These are phyloP conservation scores for Hypselothyrea guttata DNA, from an alignment of 2,888 invertebrate species.

Conservation along the genomic window DNA sequence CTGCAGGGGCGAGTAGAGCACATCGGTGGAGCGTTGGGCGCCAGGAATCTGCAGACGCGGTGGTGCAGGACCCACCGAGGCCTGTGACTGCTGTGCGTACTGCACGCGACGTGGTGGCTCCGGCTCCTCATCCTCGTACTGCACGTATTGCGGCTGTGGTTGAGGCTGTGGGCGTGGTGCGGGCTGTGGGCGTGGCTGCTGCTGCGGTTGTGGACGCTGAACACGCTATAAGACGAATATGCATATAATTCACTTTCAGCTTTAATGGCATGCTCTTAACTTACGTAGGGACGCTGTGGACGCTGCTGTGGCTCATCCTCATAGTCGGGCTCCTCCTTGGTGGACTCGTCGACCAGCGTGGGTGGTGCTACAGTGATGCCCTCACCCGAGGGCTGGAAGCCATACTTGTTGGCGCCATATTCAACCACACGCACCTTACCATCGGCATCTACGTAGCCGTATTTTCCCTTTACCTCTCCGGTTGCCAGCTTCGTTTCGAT, in stretches of 20 bases:
- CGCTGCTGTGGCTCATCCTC: constrained; percentile 80
- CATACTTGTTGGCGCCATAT: constrained; percentile 93
- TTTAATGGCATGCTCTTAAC: constrained; percentile 10
- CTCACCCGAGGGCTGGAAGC: constrained; percentile 93
- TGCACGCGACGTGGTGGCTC: constrained; percentile 78
- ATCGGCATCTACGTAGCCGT: constrained; percentile 93
- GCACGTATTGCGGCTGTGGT: constrained; percentile 78
- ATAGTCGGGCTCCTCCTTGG: constrained; percentile 82
- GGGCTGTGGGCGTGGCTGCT: constrained; percentile 47
- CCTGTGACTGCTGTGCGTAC: constrained; percentile 67
- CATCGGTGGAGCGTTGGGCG: constrained; percentile 80
- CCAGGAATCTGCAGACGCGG: constrained; percentile 79
- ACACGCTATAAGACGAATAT: constrained; percentile 50
- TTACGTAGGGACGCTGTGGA: constrained; percentile 79
- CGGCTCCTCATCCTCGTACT: constrained; percentile 79
- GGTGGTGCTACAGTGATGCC: constrained; percentile 90
- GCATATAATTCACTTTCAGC: constrained; percentile 3
- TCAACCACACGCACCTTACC: constrained; percentile 92
- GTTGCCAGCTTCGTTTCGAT: constrained; percentile 92
- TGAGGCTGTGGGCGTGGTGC: constrained; percentile 64
- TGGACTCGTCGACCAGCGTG: constrained; percentile 84
- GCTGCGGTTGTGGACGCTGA: constrained; percentile 69
- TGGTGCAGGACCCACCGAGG: constrained; percentile 70
- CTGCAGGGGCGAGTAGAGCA: constrained; percentile 80
- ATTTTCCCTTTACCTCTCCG: constrained; percentile 94